These are phyloP conservation scores for Plebejus anna DNA, from an alignment of 2,888 invertebrate species.

Conservation along the genomic window DNA sequence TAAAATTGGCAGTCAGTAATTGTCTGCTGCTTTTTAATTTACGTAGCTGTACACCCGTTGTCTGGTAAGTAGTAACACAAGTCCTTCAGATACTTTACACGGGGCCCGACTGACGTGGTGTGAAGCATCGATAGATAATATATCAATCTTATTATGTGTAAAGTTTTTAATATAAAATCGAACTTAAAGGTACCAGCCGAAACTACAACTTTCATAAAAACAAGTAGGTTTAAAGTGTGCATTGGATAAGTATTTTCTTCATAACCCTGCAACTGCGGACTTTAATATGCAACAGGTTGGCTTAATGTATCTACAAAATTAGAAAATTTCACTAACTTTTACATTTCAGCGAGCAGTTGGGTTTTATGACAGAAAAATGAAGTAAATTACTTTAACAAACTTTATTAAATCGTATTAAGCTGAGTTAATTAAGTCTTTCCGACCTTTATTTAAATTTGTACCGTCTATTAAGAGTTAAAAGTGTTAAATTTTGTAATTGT, in stretches of 20 bases:
- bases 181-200: too few relatives aligned
- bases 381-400: slow-evolving; percentile 17
- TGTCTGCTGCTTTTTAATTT: too few relatives aligned
- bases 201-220: too few relatives aligned
- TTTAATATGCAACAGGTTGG: slow-evolving; percentile 23
- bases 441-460: slow-evolving; percentile 18
- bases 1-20: too few relatives aligned
- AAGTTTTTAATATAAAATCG: too few relatives aligned
- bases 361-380: slow-evolving; percentile 24
- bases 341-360: slow-evolving; percentile 10
- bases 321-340: slow-evolving; percentile 4
- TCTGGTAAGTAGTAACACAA: too few relatives aligned
- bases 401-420: slow-evolving; percentile 23
- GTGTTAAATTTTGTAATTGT: background rate
- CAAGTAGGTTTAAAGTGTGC: background rate
- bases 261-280: slow-evolving; percentile 6
- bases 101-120: too few relatives aligned
- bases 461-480: background rate
- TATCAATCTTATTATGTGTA: too few relatives aligned
- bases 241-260: background rate
- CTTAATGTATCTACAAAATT: slow-evolving; percentile 20
- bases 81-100: too few relatives aligned
- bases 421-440: slow-evolving; percentile 18
- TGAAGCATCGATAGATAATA: too few relatives aligned
- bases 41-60: too few relatives aligned